A percentile compares a stretch with the other conserved stretches of the same genome.
Evolutionary conservation across 2,797 vertebrate genomes (phyloP).

Genomic region (Rhincodon typus): DNA sequence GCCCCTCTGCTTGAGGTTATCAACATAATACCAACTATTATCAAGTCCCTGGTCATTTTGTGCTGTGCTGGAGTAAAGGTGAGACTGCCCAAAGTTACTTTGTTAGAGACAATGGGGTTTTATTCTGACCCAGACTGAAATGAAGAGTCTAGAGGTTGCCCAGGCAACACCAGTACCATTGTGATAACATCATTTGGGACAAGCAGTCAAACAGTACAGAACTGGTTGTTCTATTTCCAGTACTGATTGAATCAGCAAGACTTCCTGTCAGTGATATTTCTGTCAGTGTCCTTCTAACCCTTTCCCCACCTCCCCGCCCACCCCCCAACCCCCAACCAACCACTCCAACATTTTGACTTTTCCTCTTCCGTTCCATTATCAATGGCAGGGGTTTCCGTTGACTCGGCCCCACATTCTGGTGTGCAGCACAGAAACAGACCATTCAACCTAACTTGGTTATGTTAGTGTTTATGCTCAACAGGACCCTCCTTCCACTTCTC

Average conservation of each 20-base stretch:
- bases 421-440: not conserved
- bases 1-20: not conserved
- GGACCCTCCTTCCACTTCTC: not conserved
- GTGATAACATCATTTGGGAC: not conserved
- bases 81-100: not conserved
- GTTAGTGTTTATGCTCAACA: not conserved
- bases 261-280: not conserved
- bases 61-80: not conserved
- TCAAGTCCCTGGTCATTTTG: not conserved
- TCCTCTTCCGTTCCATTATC: not conserved
- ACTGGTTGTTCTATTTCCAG: not conserved
- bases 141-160: not conserved
- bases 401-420: not conserved
- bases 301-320: too few relatives aligned
- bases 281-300: not conserved
- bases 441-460: not conserved
- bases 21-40: not conserved
- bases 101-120: not conserved
- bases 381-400: not conserved
- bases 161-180: not conserved
- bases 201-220: not conserved
- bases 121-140: not conserved
- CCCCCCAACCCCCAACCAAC: too few relatives aligned
- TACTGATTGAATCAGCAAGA: too few relatives aligned
- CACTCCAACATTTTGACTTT: not conserved